These are phyloP conservation scores for Calliphora vicina DNA, from an alignment of 1,140 invertebrate species.

Conservation along the genomic window DNA sequence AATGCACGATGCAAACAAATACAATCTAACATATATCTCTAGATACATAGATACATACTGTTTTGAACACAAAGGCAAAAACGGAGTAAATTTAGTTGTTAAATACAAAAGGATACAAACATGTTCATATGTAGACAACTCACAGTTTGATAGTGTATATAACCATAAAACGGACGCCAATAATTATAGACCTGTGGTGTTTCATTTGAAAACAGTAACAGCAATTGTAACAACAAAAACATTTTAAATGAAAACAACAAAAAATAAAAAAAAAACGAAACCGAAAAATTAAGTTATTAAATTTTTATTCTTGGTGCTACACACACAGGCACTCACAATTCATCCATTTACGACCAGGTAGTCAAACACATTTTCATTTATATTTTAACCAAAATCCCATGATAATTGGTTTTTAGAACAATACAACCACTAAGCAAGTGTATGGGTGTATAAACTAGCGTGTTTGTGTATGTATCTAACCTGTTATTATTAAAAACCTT, in stretches of 20 bases:
- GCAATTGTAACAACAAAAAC: not conserved
- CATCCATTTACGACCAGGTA: not conserved
- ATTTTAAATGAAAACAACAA: not conserved
- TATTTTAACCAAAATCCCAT: not conserved
- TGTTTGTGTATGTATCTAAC: not conserved
- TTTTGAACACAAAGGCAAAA: not conserved
- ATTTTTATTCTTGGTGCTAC: not conserved
- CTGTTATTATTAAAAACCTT: constrained; percentile 19
- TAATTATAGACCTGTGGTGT: constrained; percentile 15
- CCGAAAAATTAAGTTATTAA: constrained; percentile 13
- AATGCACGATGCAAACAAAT: not conserved
- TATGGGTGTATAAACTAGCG: not conserved
- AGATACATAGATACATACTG: too few relatives aligned
- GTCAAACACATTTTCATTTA: not conserved
- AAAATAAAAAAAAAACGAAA: not conserved
- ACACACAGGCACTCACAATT: not conserved
- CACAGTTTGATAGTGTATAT: not conserved
- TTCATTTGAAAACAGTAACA: constrained; percentile 18
- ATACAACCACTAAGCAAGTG: not conserved
- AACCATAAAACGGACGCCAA: constrained; percentile 16
- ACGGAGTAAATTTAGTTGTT: constrained; percentile 1
- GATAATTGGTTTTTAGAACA: constrained; percentile 16
- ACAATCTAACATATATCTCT: not conserved
- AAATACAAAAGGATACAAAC: not conserved
- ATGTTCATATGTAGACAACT: not conserved